Evolutionary conservation across 2,888 invertebrate species (phyloP).

Genomic region (Lacanobia wlatinum): DNA sequence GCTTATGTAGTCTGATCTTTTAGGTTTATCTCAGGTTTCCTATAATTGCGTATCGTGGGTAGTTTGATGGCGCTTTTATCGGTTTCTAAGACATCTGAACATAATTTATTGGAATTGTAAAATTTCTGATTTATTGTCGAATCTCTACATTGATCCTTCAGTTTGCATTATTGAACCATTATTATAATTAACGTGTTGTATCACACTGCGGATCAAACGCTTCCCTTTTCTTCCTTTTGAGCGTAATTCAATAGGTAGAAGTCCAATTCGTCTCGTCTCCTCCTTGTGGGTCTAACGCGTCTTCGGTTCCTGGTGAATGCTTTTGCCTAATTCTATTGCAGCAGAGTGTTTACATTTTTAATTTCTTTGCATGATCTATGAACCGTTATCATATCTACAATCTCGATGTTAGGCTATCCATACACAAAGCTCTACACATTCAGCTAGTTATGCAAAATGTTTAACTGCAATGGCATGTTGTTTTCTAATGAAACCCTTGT

Average conservation of each 20-base stretch:
- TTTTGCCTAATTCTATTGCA: background rate
- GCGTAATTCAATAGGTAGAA: background rate
- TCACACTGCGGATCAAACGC: background rate
- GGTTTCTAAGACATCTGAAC: background rate
- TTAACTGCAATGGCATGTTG: slow-evolving; percentile 42
- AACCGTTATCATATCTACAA: background rate
- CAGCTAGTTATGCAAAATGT: slow-evolving; percentile 46
- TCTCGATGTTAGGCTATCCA: slow-evolving; percentile 1
- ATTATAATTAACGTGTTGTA: background rate
- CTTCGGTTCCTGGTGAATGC: too few species aligned
- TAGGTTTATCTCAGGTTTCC: background rate
- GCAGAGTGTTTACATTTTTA: background rate
- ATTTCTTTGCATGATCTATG: background rate
- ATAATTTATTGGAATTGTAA: slow-evolving; percentile 14
- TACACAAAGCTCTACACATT: slow-evolving; percentile 37
- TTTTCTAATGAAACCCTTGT: slow-evolving; percentile 55
- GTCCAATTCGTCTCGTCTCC: background rate
- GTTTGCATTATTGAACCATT: background rate
- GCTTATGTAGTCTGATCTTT: slow-evolving; percentile 8
- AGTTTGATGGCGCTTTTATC: slow-evolving; percentile 18
- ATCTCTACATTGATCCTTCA: background rate
- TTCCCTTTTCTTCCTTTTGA: background rate
- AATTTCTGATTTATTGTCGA: background rate
- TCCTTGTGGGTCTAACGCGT: background rate
- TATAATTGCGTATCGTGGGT: background rate